Evolutionary conservation across 2,888 invertebrate genomes (phyloP), one percentile per base, ranked within the genome.

Genomic region (Epiperipatus broadwayi): DNA sequence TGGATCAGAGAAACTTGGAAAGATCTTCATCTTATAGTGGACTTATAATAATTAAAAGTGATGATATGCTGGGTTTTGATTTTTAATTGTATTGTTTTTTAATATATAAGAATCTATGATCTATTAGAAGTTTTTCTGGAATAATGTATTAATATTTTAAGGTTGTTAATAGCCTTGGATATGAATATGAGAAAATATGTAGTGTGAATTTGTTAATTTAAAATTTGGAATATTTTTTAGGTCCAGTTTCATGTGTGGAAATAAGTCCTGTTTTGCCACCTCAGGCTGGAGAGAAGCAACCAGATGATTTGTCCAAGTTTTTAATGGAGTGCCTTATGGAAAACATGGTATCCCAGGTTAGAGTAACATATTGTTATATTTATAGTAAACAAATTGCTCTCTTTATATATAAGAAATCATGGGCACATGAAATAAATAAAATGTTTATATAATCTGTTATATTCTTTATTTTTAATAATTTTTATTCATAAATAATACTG

Each of bases 241-340:
- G 77, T 56, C 79, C 81, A 2, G 74, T 84, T 31, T 64, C 59
- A 41, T 71, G 75, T 45, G 72, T 75, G 10, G 87, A 87, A 55
- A 71, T 78, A 37, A 4, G 66, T 78, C 50, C 64, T 76, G 51
- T 64, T 39, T 45, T 64, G 38, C 83, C 84, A 3, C 75, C 83
- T 0, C 76, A 75, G 49, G 72, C 78, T 42, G 79, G 77, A 37
- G 89, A 91, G 53, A 80, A 78, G 58, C 67, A 73, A 3, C 72
- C 78, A 29, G 87, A 87, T 38, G 80, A 83, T 51, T 71, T 77
- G 53, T 77, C 77, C 12, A 75, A 77, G 49, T 78, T 78, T 57
- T 84, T 81, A 53, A 70, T 93, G 48, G 87, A 89, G 57, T 75
- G 78, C 44, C 61, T 93, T 21, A 67, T 93, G 27, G 84, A 85